phyloP scores from a whole-genome alignment of 2,113 vertebrate genomes.

The Hemiscyllium ocellatum region DNA sequence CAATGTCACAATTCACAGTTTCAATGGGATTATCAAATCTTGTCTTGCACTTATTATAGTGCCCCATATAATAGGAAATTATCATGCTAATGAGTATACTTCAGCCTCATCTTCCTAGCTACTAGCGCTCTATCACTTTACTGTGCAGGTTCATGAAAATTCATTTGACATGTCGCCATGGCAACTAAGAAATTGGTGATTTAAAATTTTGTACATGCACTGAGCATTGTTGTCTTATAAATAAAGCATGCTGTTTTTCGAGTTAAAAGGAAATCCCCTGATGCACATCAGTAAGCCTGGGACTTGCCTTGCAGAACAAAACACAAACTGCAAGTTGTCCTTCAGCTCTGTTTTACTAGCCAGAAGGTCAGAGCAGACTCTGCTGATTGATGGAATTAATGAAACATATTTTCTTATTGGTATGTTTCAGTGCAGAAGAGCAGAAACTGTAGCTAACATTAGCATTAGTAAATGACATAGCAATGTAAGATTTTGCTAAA shows the following conservation, averaged over 20 bases:
- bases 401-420: background rate
- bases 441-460: background rate
- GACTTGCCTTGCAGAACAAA: background rate
- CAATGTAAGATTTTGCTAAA: slow-evolving; percentile 11
- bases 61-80: background rate
- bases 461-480: background rate
- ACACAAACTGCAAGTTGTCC: background rate
- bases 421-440: background rate
- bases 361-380: background rate
- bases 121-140: background rate
- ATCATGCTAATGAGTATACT: background rate
- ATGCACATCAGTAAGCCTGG: background rate
- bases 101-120: background rate
- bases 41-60: background rate
- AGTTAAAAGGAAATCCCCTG: background rate
- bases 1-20: background rate
- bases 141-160: background rate
- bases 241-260: background rate
- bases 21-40: background rate
- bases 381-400: slow-evolving; percentile 20
- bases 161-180: background rate
- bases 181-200: background rate
- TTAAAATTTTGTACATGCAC: background rate
- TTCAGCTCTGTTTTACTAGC: no score
- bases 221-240: background rate